Percentiles rank a stretch among this genome's conserved stretches.
Evolutionary conservation across 2,113 vertebrate species (phyloP).

Genomic region (Climacteris rufus): DNA sequence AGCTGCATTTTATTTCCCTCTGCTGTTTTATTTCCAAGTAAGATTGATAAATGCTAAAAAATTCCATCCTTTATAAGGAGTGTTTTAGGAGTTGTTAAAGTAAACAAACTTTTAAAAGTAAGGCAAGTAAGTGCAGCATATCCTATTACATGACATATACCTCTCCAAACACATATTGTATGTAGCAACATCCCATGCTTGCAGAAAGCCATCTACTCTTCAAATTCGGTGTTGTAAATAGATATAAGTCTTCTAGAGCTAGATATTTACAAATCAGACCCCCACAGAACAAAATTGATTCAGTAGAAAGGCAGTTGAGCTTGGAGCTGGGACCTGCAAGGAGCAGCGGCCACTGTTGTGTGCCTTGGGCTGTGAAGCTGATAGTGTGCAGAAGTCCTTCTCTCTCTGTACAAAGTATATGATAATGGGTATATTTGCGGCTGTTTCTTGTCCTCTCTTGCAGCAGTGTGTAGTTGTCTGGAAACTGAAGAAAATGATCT

Average conservation of each 20-base stretch:
- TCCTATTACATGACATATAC: neutral
- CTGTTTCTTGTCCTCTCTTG: neutral
- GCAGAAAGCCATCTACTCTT: neutral
- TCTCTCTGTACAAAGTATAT: neutral
- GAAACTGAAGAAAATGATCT: neutral
- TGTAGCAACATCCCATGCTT: neutral
- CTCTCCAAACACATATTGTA: neutral
- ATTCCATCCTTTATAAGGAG: neutral
- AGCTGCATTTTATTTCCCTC: conserved; percentile 1
- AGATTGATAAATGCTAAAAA: neutral
- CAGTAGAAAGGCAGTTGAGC: fast-evolving
- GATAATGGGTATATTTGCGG: neutral
- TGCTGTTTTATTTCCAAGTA: neutral
- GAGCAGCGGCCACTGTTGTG: neutral
- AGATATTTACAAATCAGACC: neutral
- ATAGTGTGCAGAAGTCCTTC: neutral
- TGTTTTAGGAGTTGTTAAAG: neutral
- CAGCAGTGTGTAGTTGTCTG: neutral
- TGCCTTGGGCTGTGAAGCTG: neutral
- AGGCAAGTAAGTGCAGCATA: neutral
- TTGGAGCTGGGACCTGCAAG: neutral
- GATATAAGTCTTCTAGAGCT: neutral
- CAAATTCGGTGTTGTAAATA: neutral
- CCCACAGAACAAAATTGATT: neutral
- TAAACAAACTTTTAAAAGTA: neutral